Percentiles rank a stretch among this genome's conserved stretches.
These are phyloP conservation scores for Goniozus legneri DNA, from an alignment of 1,140 invertebrate genomes.

Conservation along the genomic window DNA sequence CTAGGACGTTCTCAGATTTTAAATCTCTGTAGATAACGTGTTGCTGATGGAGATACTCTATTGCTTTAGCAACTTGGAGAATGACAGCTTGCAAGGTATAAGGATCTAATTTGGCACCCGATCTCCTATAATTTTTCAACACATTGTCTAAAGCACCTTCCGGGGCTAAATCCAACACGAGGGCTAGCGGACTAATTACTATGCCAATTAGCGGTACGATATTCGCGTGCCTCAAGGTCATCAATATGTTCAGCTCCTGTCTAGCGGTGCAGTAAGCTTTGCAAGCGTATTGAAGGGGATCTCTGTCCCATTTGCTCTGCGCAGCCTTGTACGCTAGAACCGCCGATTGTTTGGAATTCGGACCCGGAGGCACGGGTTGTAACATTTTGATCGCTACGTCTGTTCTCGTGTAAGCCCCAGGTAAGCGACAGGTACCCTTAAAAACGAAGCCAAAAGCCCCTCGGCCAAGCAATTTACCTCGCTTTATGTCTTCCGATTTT, in stretches of 20 bases:
- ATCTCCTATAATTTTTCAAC: slow-evolving; percentile 77
- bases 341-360: slow-evolving; percentile 69
- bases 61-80: slow-evolving; percentile 86
- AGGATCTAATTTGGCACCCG: slow-evolving; percentile 75
- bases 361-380: slow-evolving; percentile 86
- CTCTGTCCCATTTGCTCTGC: slow-evolving; percentile 85
- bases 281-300: slow-evolving; percentile 86
- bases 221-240: slow-evolving; percentile 82
- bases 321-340: slow-evolving; percentile 80
- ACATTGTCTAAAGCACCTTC: slow-evolving; percentile 82
- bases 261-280: slow-evolving; percentile 93
- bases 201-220: slow-evolving; percentile 90
- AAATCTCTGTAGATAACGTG: slow-evolving; percentile 95
- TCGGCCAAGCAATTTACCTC: slow-evolving; percentile 81
- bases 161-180: slow-evolving; percentile 89
- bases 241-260: slow-evolving; percentile 88
- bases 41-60: slow-evolving; percentile 93
- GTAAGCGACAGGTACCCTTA: slow-evolving; percentile 70
- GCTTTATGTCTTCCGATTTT: slow-evolving; percentile 72
- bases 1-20: slow-evolving; percentile 97
- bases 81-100: slow-evolving; percentile 82
- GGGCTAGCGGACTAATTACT: slow-evolving; percentile 81
- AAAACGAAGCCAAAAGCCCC: slow-evolving; percentile 98
- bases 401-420: slow-evolving; percentile 56
- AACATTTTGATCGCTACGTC: slow-evolving; percentile 94